phyloP scores from a whole-genome alignment of 1,140 invertebrate species.

The Ectropis grisescens region DNA sequence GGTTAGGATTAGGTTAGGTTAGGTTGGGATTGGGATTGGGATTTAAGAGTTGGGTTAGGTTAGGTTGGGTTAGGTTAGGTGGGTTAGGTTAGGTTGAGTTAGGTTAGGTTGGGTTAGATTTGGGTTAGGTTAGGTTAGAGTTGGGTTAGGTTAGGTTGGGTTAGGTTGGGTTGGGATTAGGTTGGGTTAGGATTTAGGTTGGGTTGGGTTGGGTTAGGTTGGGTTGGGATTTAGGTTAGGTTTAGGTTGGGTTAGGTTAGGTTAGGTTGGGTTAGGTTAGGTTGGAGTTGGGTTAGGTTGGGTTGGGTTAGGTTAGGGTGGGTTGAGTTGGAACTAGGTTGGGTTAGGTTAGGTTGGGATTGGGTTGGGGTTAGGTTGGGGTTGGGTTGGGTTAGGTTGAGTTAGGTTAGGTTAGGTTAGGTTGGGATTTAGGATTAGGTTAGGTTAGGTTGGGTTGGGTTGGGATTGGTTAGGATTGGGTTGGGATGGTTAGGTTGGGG shows the following conservation, averaged over 20 bases:
- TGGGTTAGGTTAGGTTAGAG: no score
- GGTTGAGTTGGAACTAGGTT: neutral
- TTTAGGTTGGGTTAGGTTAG: neutral
- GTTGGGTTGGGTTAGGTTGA: no score
- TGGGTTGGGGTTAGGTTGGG: no score
- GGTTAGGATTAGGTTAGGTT: neutral
- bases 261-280: neutral
- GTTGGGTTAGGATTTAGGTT: no score
- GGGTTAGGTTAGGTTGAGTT: neutral
- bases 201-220: neutral
- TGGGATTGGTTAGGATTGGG: neutral
- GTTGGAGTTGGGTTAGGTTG: no score
- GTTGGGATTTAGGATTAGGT: neutral
- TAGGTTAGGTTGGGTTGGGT: neutral
- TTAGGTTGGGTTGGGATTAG: no score
- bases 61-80: no score
- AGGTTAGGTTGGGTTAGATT: neutral
- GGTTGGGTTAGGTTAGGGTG: no score
- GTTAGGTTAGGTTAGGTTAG: neutral
- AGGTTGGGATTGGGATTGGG: neutral
- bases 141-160: no score
- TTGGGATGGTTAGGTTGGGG: neutral
- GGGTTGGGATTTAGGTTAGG: neutral
- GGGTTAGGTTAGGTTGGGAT: no score
- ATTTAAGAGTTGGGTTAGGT: neutral